Evolutionary conservation across 2,113 vertebrate genomes (phyloP).

Genomic region (Hippocampus abdominalis): DNA sequence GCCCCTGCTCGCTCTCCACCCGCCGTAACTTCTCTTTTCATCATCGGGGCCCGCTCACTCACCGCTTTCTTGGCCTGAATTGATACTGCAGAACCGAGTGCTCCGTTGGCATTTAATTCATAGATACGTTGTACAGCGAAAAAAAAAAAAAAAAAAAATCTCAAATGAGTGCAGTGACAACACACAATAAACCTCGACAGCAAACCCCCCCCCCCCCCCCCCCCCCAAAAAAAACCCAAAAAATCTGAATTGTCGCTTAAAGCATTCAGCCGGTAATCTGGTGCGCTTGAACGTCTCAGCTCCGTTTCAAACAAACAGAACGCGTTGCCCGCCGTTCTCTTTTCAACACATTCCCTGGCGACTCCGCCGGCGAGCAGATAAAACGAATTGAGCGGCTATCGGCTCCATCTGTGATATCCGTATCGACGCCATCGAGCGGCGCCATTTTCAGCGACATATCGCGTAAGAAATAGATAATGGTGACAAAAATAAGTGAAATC

Average conservation of each 20-base stretch:
- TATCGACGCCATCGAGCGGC: background rate
- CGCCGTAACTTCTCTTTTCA: background rate
- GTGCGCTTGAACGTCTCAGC: background rate
- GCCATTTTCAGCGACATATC: background rate
- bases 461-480: too few species aligned
- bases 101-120: too few species aligned
- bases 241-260: background rate
- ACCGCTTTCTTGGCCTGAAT: background rate
- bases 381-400: background rate
- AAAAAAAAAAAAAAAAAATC: too few species aligned
- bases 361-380: background rate
- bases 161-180: too few species aligned
- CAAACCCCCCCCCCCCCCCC: too few species aligned
- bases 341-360: background rate
- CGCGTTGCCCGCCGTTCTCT: background rate
- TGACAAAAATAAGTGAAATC: too few species aligned
- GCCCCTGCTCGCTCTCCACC: background rate
- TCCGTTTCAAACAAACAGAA: background rate
- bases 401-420: background rate
- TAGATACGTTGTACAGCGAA: too few species aligned
- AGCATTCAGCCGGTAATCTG: background rate
- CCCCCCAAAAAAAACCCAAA: too few species aligned
- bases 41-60: constrained; percentile 1
- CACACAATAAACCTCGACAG: too few species aligned
- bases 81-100: background rate